Percentiles rank a stretch among this genome's conserved stretches.
Evolutionary conservation across 2,113 vertebrate species (phyloP).

Genomic region (Otis tarda): DNA sequence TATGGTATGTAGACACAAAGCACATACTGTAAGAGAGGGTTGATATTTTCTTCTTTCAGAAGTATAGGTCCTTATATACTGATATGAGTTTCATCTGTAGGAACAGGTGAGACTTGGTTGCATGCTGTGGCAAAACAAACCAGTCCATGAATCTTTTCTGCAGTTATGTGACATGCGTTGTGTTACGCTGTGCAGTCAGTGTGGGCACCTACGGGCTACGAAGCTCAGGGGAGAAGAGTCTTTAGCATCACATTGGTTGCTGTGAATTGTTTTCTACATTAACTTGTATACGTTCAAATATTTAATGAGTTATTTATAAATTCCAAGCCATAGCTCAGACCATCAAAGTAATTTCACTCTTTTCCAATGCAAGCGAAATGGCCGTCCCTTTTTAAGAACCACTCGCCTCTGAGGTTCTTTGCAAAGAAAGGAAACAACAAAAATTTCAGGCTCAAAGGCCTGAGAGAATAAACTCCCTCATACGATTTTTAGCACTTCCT

Average conservation of each 20-base stretch:
- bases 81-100: background rate
- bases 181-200: background rate
- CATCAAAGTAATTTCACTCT: background rate
- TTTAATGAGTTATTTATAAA: background rate
- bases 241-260: background rate
- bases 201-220: background rate
- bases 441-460: background rate
- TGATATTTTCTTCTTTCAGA: background rate
- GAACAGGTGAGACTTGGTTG: background rate
- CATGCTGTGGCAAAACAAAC: background rate
- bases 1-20: background rate
- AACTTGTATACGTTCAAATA: background rate
- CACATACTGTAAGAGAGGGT: background rate
- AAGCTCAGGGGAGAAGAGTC: background rate
- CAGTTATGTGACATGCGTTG: accelerated
- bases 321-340: background rate
- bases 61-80: background rate
- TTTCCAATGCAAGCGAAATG: background rate
- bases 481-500: background rate
- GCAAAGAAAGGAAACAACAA: background rate
- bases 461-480: background rate
- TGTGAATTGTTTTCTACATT: background rate
- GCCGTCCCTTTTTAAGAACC: background rate
- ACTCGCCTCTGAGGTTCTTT: background rate
- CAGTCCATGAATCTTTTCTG: background rate